Evolutionary conservation across 2,797 vertebrate species (phyloP), one percentile per base, ranked within the genome.

Genomic region (Bryconaethiops microstoma): DNA sequence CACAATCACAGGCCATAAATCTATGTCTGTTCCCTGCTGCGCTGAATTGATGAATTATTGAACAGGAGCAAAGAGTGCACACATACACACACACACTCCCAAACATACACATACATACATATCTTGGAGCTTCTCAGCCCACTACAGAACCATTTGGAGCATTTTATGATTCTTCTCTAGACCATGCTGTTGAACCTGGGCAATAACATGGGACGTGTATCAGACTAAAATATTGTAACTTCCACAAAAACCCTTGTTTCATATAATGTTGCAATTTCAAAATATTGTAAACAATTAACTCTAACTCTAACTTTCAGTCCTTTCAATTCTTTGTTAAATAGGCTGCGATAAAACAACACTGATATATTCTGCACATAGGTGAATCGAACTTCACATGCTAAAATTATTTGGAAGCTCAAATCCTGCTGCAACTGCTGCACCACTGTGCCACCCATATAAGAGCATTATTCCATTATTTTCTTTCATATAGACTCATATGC

Each of bases 1-100:
- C 94, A 95, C 94, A 95, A 95, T 95, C 95, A 94, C 94, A 94
- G 89, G 93, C 93, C 92, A 94, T 95, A 95, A 95, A 95, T 95
- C 94, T 95, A 93, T 94, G 92, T 94, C 92, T 95, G 93, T 94
- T 94, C 92, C 93, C 93, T 91, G 92, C 95, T 94, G 94, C 89
- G 94, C 91, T 90, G 92, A 94, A 95, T 94, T 93, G 70, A 95
- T 95, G 93, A 94, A 94, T 95, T 95, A 96, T 95, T 95, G 94
- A 95, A 94, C 93, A 94, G 92, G 92, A 94, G 82, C 55, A 67
- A 78, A 76, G 76, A 68, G 81, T 64, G 50, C 50, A 50, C 68
- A 79, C 67, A 83, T 76, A 86, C 82, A 68, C 78, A 70, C 78
- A 70, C 64, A 8, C 59, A 52, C 64, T 71, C 60, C 29, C 67